These are phyloP conservation scores for Apamea sordens DNA, from an alignment of 2,888 invertebrate species.

Conservation along the genomic window DNA sequence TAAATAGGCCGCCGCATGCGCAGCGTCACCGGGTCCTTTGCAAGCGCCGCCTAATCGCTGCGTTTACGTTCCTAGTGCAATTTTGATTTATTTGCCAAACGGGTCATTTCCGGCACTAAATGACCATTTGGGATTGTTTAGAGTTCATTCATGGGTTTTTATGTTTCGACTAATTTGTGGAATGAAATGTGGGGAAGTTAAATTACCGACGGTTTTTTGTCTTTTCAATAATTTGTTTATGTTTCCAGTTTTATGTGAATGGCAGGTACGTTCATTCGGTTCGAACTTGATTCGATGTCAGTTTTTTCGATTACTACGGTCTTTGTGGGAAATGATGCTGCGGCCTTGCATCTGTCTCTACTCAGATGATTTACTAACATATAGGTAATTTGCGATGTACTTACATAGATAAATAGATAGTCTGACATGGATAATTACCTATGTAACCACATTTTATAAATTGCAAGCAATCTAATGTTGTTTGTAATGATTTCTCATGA, in stretches of 20 bases:
- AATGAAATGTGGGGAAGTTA: constrained; percentile 60
- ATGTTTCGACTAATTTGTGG: constrained; percentile 61
- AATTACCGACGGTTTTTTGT: constrained; percentile 49
- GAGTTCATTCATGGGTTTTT: constrained; percentile 74
- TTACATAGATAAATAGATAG: constrained; percentile 55
- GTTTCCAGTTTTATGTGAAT: constrained; percentile 58
- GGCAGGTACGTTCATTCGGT: constrained; percentile 47
- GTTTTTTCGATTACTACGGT: constrained; percentile 37
- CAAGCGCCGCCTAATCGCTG: constrained; percentile 76
- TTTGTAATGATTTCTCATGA: constrained; percentile 79
- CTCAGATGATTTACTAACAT: constrained; percentile 51
- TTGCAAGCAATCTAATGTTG: constrained; percentile 77
- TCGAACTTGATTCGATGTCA: constrained; percentile 41
- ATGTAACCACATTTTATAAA: constrained; percentile 73
- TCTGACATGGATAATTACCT: constrained; percentile 68
- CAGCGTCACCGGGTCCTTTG: constrained; percentile 77
- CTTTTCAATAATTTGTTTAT: constrained; percentile 61
- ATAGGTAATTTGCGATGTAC: constrained; percentile 50
- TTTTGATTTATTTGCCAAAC: constrained; percentile 88
- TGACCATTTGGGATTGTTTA: constrained; percentile 76
- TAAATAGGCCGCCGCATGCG: constrained; percentile 75
- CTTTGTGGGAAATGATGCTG: constrained; percentile 43
- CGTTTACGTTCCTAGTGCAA: constrained; percentile 80
- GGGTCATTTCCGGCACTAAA: constrained; percentile 87
- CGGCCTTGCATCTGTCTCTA: constrained; percentile 42